Conservation (phyloP, 2,797 vertebrate genomes). For the Acrossocheilus wenchowensis region DNA sequence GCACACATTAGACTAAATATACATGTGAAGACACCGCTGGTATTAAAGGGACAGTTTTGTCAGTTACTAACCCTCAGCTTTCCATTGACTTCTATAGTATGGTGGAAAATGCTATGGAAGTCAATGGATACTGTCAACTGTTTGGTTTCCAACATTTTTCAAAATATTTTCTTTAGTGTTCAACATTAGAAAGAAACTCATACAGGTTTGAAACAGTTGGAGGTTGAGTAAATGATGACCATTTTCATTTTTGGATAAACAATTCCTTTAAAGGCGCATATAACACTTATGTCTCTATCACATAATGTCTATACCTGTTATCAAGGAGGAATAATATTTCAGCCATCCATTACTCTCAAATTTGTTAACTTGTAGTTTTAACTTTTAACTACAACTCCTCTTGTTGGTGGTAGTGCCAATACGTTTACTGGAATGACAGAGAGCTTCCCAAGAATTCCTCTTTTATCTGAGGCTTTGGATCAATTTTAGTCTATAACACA, state of each 20-base stretch:
- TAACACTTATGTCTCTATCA: neutral
- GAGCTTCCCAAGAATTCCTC: constrained; percentile 17
- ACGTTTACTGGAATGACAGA: neutral
- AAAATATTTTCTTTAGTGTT: neutral
- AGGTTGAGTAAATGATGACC: neutral
- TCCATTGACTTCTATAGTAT: neutral
- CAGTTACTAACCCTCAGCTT: no score
- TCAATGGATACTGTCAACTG: neutral
- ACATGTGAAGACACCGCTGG: neutral
- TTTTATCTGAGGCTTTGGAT: constrained; percentile 13
- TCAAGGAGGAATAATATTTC: neutral
- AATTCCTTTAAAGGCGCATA: neutral
- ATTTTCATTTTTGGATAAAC: neutral
- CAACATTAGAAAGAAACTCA: neutral
- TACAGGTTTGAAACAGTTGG: neutral
- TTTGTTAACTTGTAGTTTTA: neutral
- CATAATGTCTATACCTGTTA: neutral
- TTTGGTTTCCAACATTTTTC: neutral
- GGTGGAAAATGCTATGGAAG: neutral
- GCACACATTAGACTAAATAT: neutral
- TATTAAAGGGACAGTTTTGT: neutral
- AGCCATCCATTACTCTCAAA: neutral
- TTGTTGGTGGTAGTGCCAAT: neutral
- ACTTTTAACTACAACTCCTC: neutral
- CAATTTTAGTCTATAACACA: constrained; percentile 9